Conservation (phyloP, 2,113 vertebrate species). For the Asarcornis scutulata region DNA sequence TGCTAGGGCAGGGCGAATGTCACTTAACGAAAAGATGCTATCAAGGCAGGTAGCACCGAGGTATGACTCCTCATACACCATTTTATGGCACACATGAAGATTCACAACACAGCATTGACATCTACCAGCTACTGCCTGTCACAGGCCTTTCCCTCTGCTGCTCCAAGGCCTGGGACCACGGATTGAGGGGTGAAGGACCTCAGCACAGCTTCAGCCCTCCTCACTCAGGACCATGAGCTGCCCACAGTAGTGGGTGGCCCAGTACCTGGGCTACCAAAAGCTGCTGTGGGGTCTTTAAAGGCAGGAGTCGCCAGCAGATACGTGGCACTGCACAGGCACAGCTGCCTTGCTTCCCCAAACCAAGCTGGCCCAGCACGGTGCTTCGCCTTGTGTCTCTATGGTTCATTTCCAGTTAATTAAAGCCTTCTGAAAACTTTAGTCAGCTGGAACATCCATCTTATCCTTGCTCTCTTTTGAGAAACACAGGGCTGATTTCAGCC, state of each 20-base stretch:
- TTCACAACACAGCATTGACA: background rate
- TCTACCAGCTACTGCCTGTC: background rate
- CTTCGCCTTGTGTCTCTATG: background rate
- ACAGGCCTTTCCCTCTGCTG: background rate
- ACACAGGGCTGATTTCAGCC: background rate
- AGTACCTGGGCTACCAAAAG: background rate
- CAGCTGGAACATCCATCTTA: background rate
- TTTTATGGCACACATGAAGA: background rate
- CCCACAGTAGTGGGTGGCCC: background rate
- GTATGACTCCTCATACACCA: background rate
- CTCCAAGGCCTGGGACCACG: background rate
- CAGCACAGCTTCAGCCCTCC: background rate
- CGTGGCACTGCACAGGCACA: background rate
- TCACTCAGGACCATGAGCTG: background rate
- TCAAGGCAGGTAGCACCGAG: background rate
- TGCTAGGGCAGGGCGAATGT: too few species aligned
- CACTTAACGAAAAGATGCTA: background rate
- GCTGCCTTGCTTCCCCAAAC: background rate
- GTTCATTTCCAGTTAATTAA: background rate
- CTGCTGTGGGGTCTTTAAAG: background rate
- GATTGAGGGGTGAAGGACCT: background rate
- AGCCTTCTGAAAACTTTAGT: background rate
- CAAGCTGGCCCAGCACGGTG: fast-evolving
- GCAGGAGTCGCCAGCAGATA: background rate
- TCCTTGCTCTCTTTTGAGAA: background rate